Evolutionary conservation across 2,113 vertebrate species (phyloP), one percentile per base, ranked within the genome.

Genomic region (Tachysurus vachellii): DNA sequence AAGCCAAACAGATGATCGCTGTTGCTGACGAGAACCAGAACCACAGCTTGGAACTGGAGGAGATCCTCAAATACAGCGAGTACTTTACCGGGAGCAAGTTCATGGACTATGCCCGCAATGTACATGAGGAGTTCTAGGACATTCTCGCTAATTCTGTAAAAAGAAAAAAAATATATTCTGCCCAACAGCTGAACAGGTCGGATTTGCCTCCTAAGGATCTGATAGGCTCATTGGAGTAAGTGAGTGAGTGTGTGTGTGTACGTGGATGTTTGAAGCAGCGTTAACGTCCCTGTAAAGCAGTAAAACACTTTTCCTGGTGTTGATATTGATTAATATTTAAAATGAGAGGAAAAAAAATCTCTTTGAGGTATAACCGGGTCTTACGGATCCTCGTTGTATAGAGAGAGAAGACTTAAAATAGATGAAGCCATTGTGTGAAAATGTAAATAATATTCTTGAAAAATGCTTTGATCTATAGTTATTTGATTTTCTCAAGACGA

Each of bases 81-180:
- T 99, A 99, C 89, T 99, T 99, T 94, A 99, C 98, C 0, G 98
- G 98, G 89, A 99, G 98, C 97, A 99, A 99, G 87, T 96, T 99
- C 44, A 97, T 99, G 98, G 98, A 99, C 91, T 99, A 99, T 0
- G 98, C 98, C 56, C 95, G 97, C 11, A 99, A 97, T 0, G 98
- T 99, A 47, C 98, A 99, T 0, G 98, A 99, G 93, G 98, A 99
- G 88, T 99, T 99, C 94, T 99, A 94, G 97, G 2, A 88, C 47
- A 0, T 5, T 82, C 31, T 66, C 68, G 26, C 26, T 5, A 6
- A 23, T 62, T 47, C 84, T 75, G 17, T 17, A 76, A 53, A 77
- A 66, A 66, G 6, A 11, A 23, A 10, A 7, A 54, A 21, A 36
- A 21, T 28, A 12, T 54, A 64, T 68, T 68, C 62, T 21, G 44